Conservation (phyloP, 2,797 vertebrate species). For the Tarsius wallacei region DNA sequence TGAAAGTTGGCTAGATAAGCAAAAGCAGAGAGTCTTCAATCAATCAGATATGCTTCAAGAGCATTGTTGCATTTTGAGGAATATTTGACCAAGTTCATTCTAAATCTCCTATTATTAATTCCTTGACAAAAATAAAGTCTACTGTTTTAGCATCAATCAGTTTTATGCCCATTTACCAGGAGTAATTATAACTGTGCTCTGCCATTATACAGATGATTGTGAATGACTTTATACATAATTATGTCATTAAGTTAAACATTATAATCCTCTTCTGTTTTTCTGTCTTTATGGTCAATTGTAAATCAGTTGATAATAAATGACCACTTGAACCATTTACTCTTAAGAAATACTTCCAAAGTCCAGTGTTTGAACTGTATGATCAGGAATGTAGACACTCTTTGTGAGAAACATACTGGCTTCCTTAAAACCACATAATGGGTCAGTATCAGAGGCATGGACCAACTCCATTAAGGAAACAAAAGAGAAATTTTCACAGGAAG, state of each 20-base stretch:
- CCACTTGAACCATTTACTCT: neutral
- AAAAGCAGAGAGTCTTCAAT: neutral
- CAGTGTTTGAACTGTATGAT: neutral
- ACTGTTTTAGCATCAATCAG: neutral
- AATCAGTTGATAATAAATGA: slow-evolving; percentile 50
- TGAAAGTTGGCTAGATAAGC: neutral
- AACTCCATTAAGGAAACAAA: neutral
- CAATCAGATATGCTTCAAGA: neutral
- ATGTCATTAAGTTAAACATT: slow-evolving; percentile 14
- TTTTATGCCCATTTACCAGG: slow-evolving; percentile 17
- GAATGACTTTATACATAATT: neutral
- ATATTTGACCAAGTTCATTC: neutral
- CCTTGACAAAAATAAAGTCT: neutral
- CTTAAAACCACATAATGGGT: neutral
- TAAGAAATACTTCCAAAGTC: neutral
- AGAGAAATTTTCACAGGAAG: neutral
- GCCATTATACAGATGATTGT: neutral
- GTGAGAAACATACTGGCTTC: neutral
- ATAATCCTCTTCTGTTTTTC: slow-evolving; percentile 16
- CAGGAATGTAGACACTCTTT: neutral
- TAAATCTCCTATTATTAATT: neutral
- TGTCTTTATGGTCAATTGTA: neutral
- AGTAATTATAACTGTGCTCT: neutral
- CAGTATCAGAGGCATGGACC: neutral
- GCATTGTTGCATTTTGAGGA: neutral